Evolutionary conservation across 2,888 invertebrate species (phyloP), one percentile per base, ranked within the genome.

Genomic region (Euplagia quadripunctaria): DNA sequence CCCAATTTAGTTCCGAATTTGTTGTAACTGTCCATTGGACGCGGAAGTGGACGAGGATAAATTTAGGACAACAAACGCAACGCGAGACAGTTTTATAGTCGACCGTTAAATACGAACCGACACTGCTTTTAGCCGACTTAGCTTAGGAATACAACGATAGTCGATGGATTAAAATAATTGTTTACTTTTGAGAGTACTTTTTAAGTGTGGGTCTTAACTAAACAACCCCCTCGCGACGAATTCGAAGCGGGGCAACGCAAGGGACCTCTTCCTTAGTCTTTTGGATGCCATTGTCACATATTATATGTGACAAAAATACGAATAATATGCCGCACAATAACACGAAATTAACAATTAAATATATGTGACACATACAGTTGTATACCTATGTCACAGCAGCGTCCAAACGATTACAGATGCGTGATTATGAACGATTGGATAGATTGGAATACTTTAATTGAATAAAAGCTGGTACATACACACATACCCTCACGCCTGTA

Each of bases 21-120:
- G 64, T 64, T 20, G 17, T 5, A 43, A 46, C 46, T 11, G 41
- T 43, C 46, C 64, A 20, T 20, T 12, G 12, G 14, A 65, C 65
- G 65, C 65, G 65, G 65, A 66, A 66, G 49, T 16, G 16, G 31
- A 2, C 65, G 20, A n/a, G n/a, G n/a, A n/a, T 31, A 9, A 16
- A 66, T 66, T 49, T 66, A 12, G 65, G 49, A n/a, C 31, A 20
- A 46, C 46, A 61, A 61, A n/a, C 46, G 64, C n/a, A 61, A n/a
- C 17, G 43, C n/a, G 20, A 43, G 49, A 49, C 65, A 66, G 65
- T 16, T 66, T 66, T 66, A 66, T 8, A 31, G 46, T 12, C 20
- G 16, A 14, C 31, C 16, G 49, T 64, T 66, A 66, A 49, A 49
- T 49, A 16, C 31, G 46, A 8, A 43, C 43, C 43, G n/a, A 65